Evolutionary conservation across 2,888 invertebrate species (phyloP), one percentile per base, ranked within the genome.

Genomic region (Anticlea derivata): DNA sequence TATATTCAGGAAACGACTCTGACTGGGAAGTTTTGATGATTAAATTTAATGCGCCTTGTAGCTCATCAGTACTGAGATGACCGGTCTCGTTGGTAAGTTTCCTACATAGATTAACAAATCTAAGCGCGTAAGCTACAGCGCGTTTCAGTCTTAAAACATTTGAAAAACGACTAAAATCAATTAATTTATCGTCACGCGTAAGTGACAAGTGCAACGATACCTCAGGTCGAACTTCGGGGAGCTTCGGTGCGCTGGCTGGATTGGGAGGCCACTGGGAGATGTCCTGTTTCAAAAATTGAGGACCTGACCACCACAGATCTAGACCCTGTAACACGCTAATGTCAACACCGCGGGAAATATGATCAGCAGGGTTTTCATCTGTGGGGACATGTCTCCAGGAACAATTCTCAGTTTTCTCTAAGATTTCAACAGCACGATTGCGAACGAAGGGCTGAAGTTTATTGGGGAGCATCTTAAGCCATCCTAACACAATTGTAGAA

Each of bases 401-500:
- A 10, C 34, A 44, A 10, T 34, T 33, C 12, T 40, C 39, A 3
- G 69, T 57, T 11, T 34, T 55, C 1, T 69, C 67, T 23, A 62
- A 17, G 33, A 70, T 68, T 7, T 68, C 63, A 6, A 54, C 59
- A 5, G 64, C 62, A 6, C 70, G 48, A 38, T 68, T 68, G 0
- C 62, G 54, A 0, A 71, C 66, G 47, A 70, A 72, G 4, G 62
- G 49, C 31, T 69, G 54, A 4, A 69, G 41, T 48, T 59, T 63
- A 37, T 10, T 47, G 6, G 66, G 63, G 4, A 52, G 4, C 55
- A 57, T 64, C 13, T 53, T 49, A 1, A 70, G 31, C 69, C 69
- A 71, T 0, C 66, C 69, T 12, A 70, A 33, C 0, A 69, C 66
- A 2, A 68, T 61, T 0, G 61, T 66, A 1, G 66, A 69, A 31